Base-by-base conservation (phyloP, 2,888 invertebrate species). In the Diadromus collaris region DNA sequence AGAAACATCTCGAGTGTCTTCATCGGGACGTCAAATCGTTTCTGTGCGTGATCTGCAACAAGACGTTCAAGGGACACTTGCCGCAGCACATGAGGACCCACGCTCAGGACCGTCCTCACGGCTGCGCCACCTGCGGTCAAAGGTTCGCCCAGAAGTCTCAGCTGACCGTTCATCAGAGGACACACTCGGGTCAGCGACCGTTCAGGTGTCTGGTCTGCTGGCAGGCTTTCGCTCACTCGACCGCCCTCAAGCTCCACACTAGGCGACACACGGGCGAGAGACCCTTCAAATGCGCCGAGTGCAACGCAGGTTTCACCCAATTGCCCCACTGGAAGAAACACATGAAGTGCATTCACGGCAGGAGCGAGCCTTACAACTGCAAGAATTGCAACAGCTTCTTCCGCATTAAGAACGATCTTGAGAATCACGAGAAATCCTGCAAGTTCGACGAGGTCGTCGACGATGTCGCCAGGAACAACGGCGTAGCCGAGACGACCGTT, bases 281-380 rank as follows among this genome's bases (percentile, higher is more conserved):
- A 85, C 97, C 97, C 0, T 97, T 97, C 88, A 93, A 92, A 84
- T 96, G 96, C 86, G 88, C 89, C 79, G 92, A 92, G 78, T 91
- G 91, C 58, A 94, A 94, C 46, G 93, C 94, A 46, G 94, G 94
- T 1, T 97, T 97, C 89, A 95, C 96, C 0, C 97, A 97, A 88
- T 90, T 97, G 74, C 96, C 97, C 0, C 97, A 97, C 87, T 94
- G 97, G 90, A 97, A 97, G 90, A 96, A 96, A 79, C 97, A 97
- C 89, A 96, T 97, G 96, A 93, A 94, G 79, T 95, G 95, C 85
- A 96, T 97, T 71, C 97, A 97, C 89, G 95, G 95, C 38, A 94
- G 95, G 83, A 93, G 93, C 79, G 95, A 96, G 83, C 95, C 96
- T 0, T 97, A 97, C 87, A 94, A 95, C 87, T 97, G 97, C 88